Conservation (phyloP, 2,113 vertebrate species). For the Psilopogon haemacephalus region DNA sequence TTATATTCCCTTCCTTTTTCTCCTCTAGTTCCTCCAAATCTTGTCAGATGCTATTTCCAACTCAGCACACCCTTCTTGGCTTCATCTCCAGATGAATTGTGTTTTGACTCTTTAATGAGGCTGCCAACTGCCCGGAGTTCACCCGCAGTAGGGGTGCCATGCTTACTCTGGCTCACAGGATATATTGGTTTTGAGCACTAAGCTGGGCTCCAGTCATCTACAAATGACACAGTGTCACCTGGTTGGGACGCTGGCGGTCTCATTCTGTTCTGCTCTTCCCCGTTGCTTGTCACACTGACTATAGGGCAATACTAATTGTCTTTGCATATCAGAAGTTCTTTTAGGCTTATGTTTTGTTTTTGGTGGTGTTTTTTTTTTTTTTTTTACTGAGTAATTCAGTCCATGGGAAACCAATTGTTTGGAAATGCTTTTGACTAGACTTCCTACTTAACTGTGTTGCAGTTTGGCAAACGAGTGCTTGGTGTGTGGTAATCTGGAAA, state of each 20-base stretch:
- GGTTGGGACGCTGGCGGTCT: not conserved
- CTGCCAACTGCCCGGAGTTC: not conserved
- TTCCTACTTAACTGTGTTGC: conserved; percentile 57
- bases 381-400: conserved; percentile 1
- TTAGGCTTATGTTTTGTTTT: not conserved
- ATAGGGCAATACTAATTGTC: not conserved
- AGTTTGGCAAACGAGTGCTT: conserved; percentile 22
- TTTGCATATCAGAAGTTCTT: not conserved
- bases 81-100: not conserved
- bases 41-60: not conserved
- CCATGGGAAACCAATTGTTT: conserved; percentile 62
- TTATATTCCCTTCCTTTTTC: not conserved
- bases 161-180: not conserved
- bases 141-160: not conserved
- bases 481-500: conserved; percentile 57
- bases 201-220: not conserved
- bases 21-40: not conserved
- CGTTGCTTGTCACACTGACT: not conserved
- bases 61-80: not conserved
- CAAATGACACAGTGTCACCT: not conserved
- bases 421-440: conserved; percentile 61
- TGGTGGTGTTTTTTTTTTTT: not conserved
- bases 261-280: not conserved
- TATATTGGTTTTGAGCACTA: not conserved
- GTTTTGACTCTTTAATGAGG: not conserved